Conservation (phyloP, 2,888 invertebrate genomes). For the Onchidella celtica region DNA sequence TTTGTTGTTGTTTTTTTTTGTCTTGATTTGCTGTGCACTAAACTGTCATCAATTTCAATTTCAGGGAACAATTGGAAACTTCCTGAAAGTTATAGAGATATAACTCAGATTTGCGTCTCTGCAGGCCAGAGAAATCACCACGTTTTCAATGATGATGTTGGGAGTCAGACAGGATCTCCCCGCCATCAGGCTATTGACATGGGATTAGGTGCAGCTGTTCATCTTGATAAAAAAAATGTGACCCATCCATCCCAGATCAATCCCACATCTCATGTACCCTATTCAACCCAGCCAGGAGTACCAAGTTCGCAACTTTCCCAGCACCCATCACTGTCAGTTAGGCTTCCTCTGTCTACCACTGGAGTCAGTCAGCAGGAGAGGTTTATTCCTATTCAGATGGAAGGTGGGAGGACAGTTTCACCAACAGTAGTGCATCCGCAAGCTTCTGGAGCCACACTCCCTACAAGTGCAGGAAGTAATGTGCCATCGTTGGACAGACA, state of each 20-base stretch:
- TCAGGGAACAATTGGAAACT: constrained; percentile 57
- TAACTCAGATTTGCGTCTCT: constrained; percentile 48
- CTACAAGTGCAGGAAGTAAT: background rate
- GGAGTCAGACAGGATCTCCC: background rate
- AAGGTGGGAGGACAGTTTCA: constrained; percentile 17
- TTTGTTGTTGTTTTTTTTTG: background rate
- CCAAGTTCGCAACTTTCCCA: background rate
- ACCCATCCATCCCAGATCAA: background rate
- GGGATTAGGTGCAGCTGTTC: constrained; percentile 48
- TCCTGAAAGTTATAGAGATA: constrained; percentile 48
- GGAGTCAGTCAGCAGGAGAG: constrained; percentile 51
- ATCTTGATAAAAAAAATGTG: constrained; percentile 24
- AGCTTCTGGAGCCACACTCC: constrained; percentile 19
- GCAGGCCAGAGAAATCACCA: constrained; percentile 26
- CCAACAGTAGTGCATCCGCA: background rate
- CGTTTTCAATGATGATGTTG: background rate
- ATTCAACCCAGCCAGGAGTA: background rate
- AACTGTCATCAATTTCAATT: constrained; percentile 2
- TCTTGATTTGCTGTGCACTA: background rate
- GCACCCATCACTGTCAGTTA: background rate
- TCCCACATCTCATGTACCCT: background rate
- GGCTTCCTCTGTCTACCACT: background rate
- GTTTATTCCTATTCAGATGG: constrained; percentile 64
- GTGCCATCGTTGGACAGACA: background rate
- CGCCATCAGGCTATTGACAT: constrained; percentile 43